Base-by-base conservation (phyloP, 2,113 vertebrate genomes). In the Cololabis saira region DNA sequence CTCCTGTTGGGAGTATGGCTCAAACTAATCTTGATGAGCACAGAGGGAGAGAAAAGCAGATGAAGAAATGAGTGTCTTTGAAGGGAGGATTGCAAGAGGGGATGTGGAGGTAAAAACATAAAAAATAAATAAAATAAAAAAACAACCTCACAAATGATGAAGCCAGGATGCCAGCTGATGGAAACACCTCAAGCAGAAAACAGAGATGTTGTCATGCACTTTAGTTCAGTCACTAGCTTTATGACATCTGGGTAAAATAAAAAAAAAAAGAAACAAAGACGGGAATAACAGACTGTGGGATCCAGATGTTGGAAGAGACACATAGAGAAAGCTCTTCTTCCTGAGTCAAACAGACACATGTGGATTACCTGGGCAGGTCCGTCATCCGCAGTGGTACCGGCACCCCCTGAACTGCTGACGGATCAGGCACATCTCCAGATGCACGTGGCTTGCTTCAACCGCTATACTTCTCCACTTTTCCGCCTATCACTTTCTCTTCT, bases 341-440 rank as follows among this genome's bases (percentile, higher is more conserved):
- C 44, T 65, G 60, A 78, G 17, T 64, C n/a, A 77, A 51, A 78
- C 69, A 75, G 41, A 82, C 71, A 76, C 61, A 76, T 47, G 51
- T 78, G 74, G 85, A 77, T 69, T 67, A 86, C 65, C 42, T 30
- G 78, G 67, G 59, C 83, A 70, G 88, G 83, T 81, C 80, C 89
- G 82, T 91, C 90, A 90, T 91, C 80, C 73, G 49, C 17, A 4
- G 87, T 73, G n/a, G 68, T 50, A 37, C 81, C 74, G 82, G 84
- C 81, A n/a, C 71, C 72, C 81, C 84, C 86, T 60, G 80, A n/a
- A n/a, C 78, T 77, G 74, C 81, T 81, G 89, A 87, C 80, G 85
- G 82, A 89, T 73, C 76, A 76, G 67, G 78, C 80, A 76, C 80
- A 81, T 82, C 87, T 91, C 83, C 78, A 86, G 81, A 81, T 51